A percentile compares a stretch with the other conserved stretches of the same genome.
phyloP scores from a whole-genome alignment of 2,797 vertebrate species.

The Onychomys leucogaster region DNA sequence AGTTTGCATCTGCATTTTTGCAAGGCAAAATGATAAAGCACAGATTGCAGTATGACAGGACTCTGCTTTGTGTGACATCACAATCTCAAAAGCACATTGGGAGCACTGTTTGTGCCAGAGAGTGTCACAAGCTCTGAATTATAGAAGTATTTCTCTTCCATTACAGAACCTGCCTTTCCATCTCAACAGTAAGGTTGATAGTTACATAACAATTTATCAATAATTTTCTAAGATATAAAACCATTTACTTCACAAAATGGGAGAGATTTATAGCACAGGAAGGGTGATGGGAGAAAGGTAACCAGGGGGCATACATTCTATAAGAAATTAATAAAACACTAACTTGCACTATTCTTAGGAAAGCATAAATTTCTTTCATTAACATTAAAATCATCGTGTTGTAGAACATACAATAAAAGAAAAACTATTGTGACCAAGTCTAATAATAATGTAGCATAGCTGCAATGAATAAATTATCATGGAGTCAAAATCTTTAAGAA shows the following conservation, averaged over 20 bases:
- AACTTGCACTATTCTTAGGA: background rate
- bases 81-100: slow-evolving; percentile 18
- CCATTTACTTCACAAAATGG: background rate
- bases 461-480: background rate
- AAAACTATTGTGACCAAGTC: background rate
- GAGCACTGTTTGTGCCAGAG: background rate
- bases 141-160: background rate
- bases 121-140: slow-evolving; percentile 47
- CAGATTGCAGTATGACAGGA: background rate
- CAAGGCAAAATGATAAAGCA: background rate
- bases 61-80: background rate
- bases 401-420: background rate
- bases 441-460: background rate
- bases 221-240: background rate
- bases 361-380: background rate
- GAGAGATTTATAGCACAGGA: background rate
- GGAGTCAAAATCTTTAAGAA: background rate
- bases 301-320: background rate
- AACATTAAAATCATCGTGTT: background rate
- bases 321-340: background rate
- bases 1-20: background rate
- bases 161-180: background rate
- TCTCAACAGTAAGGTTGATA: slow-evolving; percentile 27
- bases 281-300: background rate
- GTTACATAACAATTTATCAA: background rate